A percentile compares a stretch with the other conserved stretches of the same genome.
phyloP scores from a whole-genome alignment of 1,140 invertebrate genomes.

The Drosophila prosaltans region DNA sequence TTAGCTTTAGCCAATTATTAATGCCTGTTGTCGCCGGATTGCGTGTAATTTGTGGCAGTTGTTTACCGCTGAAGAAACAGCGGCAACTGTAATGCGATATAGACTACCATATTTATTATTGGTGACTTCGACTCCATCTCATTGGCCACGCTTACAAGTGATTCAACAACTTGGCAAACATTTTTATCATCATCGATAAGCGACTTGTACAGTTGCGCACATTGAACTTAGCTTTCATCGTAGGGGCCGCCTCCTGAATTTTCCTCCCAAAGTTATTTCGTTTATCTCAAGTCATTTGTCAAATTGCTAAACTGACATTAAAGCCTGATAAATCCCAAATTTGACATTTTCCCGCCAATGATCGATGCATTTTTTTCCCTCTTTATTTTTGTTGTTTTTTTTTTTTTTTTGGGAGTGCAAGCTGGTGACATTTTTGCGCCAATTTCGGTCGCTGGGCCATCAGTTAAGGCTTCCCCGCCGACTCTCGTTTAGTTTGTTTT shows the following conservation, averaged over 20 bases:
- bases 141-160: constrained; percentile 56
- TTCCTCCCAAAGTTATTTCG: constrained; percentile 38
- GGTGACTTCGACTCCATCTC: not conserved
- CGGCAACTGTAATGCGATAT: constrained; percentile 66
- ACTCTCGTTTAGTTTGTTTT: constrained; percentile 28
- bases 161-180: constrained; percentile 69
- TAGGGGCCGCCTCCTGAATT: constrained; percentile 5
- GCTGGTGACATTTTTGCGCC: constrained; percentile 78
- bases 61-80: constrained; percentile 26
- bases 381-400: constrained; percentile 7
- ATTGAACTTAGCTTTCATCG: constrained; percentile 23
- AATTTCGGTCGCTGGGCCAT: constrained; percentile 79
- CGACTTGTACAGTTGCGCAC: constrained; percentile 3
- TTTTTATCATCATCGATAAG: constrained; percentile 58
- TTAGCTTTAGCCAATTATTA: constrained; percentile 75
- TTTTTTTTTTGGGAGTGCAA: constrained; percentile 40
- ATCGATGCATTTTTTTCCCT: constrained; percentile 60
- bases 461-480: constrained; percentile 65
- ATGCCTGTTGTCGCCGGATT: constrained; percentile 70
- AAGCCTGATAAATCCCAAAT: constrained; percentile 75
- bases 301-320: constrained; percentile 80
- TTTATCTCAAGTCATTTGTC: constrained; percentile 75
- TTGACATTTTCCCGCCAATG: constrained; percentile 73
- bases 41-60: constrained; percentile 80
- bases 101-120: constrained; percentile 10